Conservation (phyloP, 2,888 invertebrate species). For the Falcaria lacertinaria region DNA sequence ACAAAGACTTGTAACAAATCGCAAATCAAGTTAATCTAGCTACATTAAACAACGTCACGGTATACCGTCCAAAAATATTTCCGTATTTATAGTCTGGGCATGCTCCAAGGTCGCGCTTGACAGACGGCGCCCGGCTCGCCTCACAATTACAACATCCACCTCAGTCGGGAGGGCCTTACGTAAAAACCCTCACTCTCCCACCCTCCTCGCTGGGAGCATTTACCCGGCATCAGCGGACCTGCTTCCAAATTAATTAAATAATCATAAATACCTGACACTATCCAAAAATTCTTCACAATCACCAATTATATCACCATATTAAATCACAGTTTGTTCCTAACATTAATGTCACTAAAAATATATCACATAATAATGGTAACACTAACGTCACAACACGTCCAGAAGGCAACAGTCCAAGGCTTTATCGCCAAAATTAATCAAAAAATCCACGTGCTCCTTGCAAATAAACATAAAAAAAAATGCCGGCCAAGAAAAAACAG, state of each 20-base stretch:
- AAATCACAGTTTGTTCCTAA: slow-evolving; percentile 78
- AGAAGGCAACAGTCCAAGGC: slow-evolving; percentile 75
- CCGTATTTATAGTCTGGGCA: slow-evolving; percentile 71
- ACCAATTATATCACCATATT: slow-evolving; percentile 74
- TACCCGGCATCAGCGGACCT: slow-evolving; percentile 19
- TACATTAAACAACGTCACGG: slow-evolving; percentile 44
- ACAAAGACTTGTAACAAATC: slow-evolving; percentile 30
- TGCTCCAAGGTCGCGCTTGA: slow-evolving; percentile 70
- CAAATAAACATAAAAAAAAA: slow-evolving; percentile 74
- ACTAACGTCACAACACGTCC: slow-evolving; percentile 78
- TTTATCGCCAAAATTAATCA: slow-evolving; percentile 62
- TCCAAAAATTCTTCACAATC: slow-evolving; percentile 62
- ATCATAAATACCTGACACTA: slow-evolving; percentile 60
- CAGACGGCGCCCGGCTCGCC: slow-evolving; percentile 53
- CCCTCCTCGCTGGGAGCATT: slow-evolving; percentile 24
- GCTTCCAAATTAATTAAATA: slow-evolving; percentile 46
- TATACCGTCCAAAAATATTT: slow-evolving; percentile 65
- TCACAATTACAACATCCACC: slow-evolving; percentile 50
- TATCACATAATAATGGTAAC: slow-evolving; percentile 77
- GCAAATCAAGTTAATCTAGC: slow-evolving; percentile 49
- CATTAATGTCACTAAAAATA: slow-evolving; percentile 71
- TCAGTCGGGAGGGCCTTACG: slow-evolving; percentile 52
- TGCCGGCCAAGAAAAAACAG: slow-evolving; percentile 56
- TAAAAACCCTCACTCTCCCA: slow-evolving; percentile 46
- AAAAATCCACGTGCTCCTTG: slow-evolving; percentile 68